These are phyloP conservation scores for Cephus cinctus DNA, from an alignment of 1,140 invertebrate genomes.

Conservation along the genomic window DNA sequence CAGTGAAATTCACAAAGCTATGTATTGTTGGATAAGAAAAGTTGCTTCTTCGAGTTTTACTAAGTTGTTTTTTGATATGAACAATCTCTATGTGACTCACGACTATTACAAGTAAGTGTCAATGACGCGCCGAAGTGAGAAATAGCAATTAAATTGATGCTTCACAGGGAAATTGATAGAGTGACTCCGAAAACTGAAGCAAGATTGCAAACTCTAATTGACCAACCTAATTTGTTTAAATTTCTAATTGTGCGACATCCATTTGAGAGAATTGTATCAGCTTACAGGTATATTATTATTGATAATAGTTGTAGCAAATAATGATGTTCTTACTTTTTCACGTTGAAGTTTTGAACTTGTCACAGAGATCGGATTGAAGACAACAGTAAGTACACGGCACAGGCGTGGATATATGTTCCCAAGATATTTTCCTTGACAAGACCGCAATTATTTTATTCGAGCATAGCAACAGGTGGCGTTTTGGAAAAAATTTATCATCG, in stretches of 20 bases:
- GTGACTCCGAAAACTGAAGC: slow-evolving; percentile 31
- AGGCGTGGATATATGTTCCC: slow-evolving; percentile 48
- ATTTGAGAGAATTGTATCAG: slow-evolving; percentile 56
- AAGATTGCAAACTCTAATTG: slow-evolving; percentile 26
- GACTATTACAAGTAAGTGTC: slow-evolving; percentile 42
- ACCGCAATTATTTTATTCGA: slow-evolving; percentile 42
- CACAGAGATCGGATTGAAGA: slow-evolving; percentile 54
- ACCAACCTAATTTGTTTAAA: slow-evolving; percentile 37
- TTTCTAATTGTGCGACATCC: slow-evolving; percentile 57
- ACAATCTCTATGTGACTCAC: slow-evolving; percentile 20
- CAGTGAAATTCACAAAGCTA: slow-evolving; percentile 29
- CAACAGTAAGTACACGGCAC: slow-evolving; percentile 44
- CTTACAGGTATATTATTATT: slow-evolving; percentile 43
- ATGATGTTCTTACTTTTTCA: too few species aligned
- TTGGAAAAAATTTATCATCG: slow-evolving; percentile 40
- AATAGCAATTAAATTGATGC: background rate
- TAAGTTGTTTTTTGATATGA: slow-evolving; percentile 46
- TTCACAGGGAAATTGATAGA: slow-evolving; percentile 37
- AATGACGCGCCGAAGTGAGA: slow-evolving; percentile 1
- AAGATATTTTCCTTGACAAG: slow-evolving; percentile 49
- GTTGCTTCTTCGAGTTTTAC: slow-evolving; percentile 51
- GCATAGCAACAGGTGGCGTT: slow-evolving; percentile 25
- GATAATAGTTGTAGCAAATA: background rate
- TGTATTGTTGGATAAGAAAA: slow-evolving; percentile 55
- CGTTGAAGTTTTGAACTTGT: too few species aligned